A percentile compares a stretch with the other conserved stretches of the same genome.
phyloP scores from a whole-genome alignment of 2,797 vertebrate genomes.

The Allobates femoralis region DNA sequence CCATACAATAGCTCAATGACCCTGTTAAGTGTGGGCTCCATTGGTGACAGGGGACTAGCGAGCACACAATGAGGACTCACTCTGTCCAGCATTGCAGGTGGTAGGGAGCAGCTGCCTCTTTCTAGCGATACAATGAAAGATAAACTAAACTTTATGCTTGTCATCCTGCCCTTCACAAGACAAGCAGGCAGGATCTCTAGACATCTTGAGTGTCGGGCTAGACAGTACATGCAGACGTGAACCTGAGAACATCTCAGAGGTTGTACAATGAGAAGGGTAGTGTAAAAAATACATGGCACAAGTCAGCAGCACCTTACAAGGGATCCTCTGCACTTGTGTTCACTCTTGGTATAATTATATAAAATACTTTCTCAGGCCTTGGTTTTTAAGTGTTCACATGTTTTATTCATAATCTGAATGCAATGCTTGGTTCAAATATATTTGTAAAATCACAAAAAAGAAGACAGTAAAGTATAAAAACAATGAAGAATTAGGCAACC shows the following conservation, averaged over 20 bases:
- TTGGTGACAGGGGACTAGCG: not conserved
- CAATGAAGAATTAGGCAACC: not conserved
- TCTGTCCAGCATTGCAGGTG: not conserved
- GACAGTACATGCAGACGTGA: not conserved
- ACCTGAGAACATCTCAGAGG: not conserved
- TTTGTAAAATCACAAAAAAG: not conserved
- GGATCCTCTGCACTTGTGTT: not conserved
- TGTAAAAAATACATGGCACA: not conserved
- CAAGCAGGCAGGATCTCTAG: not conserved
- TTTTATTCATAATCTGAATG: not conserved
- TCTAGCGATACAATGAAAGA: slow-evolving; percentile 34
- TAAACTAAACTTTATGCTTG: slow-evolving; percentile 9
- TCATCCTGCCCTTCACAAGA: slow-evolving; percentile 53
- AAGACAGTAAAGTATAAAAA: no score
- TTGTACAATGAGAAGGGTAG: not conserved
- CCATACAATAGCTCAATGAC: slow-evolving; percentile 18
- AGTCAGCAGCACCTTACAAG: not conserved
- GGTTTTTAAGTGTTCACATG: not conserved
- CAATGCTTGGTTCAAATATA: not conserved
- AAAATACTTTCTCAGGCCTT: not conserved
- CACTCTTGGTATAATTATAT: not conserved
- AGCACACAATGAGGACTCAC: not conserved
- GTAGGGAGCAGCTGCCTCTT: not conserved
- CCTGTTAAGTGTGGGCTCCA: slow-evolving; percentile 12
- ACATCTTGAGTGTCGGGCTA: slow-evolving; percentile 18